A percentile compares a stretch with the other conserved stretches of the same genome.
Conservation (phyloP, 2,797 vertebrate genomes). For the Gila robusta region DNA sequence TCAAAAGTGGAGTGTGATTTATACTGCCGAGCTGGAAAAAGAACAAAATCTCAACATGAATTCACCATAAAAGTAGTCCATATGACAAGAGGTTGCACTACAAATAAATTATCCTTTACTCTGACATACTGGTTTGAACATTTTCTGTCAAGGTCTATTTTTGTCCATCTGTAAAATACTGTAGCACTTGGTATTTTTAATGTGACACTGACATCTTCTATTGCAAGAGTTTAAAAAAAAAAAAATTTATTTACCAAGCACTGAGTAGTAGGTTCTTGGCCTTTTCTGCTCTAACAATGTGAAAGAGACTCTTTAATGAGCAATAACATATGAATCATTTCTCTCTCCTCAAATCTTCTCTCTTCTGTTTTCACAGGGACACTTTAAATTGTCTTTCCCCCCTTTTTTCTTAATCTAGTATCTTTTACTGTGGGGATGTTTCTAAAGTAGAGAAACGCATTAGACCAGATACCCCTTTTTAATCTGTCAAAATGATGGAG, state of each 20-base stretch:
- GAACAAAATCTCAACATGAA: conserved; percentile 1
- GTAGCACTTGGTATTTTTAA: not conserved
- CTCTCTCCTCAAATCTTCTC: not conserved
- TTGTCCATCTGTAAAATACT: conserved; percentile 2
- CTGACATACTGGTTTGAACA: not conserved
- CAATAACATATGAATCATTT: not conserved
- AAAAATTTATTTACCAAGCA: not conserved
- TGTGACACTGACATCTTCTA: not conserved
- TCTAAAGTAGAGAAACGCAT: not conserved
- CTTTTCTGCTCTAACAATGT: not conserved
- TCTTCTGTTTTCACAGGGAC: not conserved
- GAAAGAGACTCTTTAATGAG: conserved; percentile 6
- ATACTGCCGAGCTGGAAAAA: not conserved
- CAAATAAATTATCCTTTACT: conserved; percentile 12
- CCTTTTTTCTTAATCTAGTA: not conserved
- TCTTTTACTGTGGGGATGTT: not conserved
- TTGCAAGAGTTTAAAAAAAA: no score
- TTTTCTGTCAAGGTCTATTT: conserved; percentile 15
- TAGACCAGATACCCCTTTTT: not conserved
- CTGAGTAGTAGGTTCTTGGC: not conserved
- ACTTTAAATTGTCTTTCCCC: not conserved
- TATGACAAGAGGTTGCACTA: not conserved
- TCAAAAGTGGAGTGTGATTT: conserved; percentile 13
- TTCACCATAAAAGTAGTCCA: not conserved
- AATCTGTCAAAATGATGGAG: conserved; percentile 1